A percentile compares a stretch with the other conserved stretches of the same genome.
Conservation (phyloP, 2,797 vertebrate species). For the Enteromius thamalakanensis region DNA sequence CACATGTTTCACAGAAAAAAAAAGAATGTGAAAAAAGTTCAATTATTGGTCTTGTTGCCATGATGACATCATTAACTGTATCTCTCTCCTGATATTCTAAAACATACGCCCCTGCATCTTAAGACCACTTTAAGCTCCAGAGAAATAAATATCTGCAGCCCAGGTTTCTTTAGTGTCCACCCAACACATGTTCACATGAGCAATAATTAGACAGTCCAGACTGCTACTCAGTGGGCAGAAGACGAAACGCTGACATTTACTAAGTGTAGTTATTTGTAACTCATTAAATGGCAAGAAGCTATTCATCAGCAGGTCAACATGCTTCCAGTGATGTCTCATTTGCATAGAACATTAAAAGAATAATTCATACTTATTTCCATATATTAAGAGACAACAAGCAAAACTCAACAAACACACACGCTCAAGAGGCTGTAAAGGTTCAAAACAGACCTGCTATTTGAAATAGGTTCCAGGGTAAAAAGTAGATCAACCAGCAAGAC, state of each 20-base stretch:
- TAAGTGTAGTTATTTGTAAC: slow-evolving; percentile 55
- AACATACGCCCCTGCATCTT: neutral
- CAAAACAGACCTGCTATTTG: neutral
- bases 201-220: slow-evolving; percentile 67
- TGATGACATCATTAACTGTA: neutral
- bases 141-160: slow-evolving; percentile 11
- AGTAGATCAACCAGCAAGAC: neutral
- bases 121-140: neutral
- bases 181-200: slow-evolving; percentile 35
- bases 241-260: slow-evolving; percentile 40
- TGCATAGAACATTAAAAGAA: slow-evolving; percentile 58
- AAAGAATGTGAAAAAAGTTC: neutral
- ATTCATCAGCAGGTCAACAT: slow-evolving; percentile 53
- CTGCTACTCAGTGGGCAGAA: slow-evolving; percentile 42
- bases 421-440: neutral
- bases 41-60: too few relatives aligned
- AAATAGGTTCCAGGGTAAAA: slow-evolving; percentile 8
- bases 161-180: slow-evolving; percentile 24
- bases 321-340: slow-evolving; percentile 44
- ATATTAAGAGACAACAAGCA: slow-evolving; percentile 36
- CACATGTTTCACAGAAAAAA: neutral
- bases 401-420: slow-evolving; percentile 32
- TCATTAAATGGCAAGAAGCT: slow-evolving; percentile 53
- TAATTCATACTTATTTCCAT: slow-evolving; percentile 51
- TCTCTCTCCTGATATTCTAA: neutral